Evolutionary conservation across 2,113 vertebrate genomes (phyloP).

Genomic region (Onychostoma macrolepis): DNA sequence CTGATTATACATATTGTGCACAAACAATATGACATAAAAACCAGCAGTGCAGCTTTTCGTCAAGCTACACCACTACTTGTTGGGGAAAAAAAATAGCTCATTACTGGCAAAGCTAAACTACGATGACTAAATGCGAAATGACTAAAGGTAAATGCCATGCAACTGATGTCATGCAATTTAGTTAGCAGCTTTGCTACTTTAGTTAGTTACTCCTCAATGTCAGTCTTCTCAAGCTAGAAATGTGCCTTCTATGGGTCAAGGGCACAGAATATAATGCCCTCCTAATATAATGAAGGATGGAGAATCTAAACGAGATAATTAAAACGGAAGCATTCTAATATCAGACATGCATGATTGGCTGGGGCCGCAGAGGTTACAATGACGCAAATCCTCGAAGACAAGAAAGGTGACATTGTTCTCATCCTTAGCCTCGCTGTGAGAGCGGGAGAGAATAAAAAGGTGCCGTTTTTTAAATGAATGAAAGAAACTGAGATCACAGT

Average conservation of each 20-base stretch:
- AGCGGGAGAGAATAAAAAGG: background rate
- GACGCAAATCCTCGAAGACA: constrained; percentile 46
- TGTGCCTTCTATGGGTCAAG: constrained; percentile 46
- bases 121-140: background rate
- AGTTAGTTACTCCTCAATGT: background rate
- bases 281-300: constrained; percentile 48
- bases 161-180: background rate
- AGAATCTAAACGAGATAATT: constrained; percentile 67
- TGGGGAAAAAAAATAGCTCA: background rate
- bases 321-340: constrained; percentile 58
- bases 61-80: background rate
- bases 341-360: constrained; percentile 48
- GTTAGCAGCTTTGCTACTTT: background rate
- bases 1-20: background rate
- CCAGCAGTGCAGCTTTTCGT: background rate
- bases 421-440: background rate
- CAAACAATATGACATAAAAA: background rate
- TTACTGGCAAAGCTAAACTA: background rate
- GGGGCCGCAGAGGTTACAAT: constrained; percentile 27
- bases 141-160: background rate
- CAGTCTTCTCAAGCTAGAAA: constrained; percentile 9
- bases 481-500: constrained; percentile 13
- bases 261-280: constrained; percentile 56
- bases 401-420: constrained; percentile 60
- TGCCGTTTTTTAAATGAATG: background rate